Evolutionary conservation across 2,888 invertebrate species (phyloP).

Genomic region (Drosophila diplacantha): DNA sequence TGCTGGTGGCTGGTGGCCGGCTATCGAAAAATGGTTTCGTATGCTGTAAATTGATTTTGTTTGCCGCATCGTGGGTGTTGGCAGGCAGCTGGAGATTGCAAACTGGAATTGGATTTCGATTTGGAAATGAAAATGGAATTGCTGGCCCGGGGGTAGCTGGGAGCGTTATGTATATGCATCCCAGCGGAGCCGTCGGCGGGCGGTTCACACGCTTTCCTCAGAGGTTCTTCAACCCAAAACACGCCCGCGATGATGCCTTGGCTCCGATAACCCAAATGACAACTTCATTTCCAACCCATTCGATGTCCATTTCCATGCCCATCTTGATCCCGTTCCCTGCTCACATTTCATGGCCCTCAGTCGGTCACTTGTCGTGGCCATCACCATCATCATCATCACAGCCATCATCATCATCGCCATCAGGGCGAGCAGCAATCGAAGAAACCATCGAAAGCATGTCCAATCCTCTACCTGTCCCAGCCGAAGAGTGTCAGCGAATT

Average conservation of each 20-base stretch:
- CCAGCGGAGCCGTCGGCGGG: constrained; percentile 20
- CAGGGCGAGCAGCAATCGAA: constrained; percentile 18
- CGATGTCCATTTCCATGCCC: constrained; percentile 35
- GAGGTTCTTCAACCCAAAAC: constrained; percentile 33
- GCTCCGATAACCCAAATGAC: constrained; percentile 41
- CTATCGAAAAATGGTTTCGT: constrained; percentile 24
- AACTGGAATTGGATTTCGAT: constrained; percentile 33
- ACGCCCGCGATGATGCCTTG: constrained; percentile 26
- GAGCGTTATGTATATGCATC: not conserved
- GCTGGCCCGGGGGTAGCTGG: constrained; percentile 8
- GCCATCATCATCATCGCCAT: constrained; percentile 18
- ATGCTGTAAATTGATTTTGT: constrained; percentile 35
- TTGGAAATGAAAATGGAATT: constrained; percentile 32
- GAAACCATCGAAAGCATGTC: constrained; percentile 55
- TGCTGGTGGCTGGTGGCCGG: constrained; percentile 6
- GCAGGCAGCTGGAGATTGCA: constrained; percentile 29
- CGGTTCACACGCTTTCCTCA: constrained; percentile 27
- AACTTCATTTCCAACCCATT: constrained; percentile 38
- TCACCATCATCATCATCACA: constrained; percentile 25
- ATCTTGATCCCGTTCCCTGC: constrained; percentile 38
- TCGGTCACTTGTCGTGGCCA: constrained; percentile 29
- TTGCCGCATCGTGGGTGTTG: constrained; percentile 34
- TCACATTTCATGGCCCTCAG: constrained; percentile 43
- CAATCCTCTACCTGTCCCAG: constrained; percentile 56
- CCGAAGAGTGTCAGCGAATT: constrained; percentile 47